A percentile compares a stretch with the other conserved stretches of the same genome.
phyloP scores from a whole-genome alignment of 2,888 invertebrate species.

The Hirtodrosophila histrioides region DNA sequence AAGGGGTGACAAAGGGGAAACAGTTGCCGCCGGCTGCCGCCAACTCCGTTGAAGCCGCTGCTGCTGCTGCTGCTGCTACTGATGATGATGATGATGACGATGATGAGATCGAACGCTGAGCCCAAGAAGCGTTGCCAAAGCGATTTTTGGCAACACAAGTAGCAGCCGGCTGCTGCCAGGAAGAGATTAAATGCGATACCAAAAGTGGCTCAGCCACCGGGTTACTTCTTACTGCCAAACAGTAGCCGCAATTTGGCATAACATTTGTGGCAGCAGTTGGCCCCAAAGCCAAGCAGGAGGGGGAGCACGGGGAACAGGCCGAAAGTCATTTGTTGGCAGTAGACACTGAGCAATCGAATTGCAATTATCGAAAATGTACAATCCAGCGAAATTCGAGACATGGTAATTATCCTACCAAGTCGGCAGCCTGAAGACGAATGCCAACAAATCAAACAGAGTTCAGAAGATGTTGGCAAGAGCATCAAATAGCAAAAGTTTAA shows the following conservation, averaged over 20 bases:
- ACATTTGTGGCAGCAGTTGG: constrained; percentile 41
- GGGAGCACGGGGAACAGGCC: constrained; percentile 8
- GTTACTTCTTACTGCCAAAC: constrained; percentile 53
- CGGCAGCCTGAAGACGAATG: constrained; percentile 1
- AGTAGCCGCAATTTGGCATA: constrained; percentile 67
- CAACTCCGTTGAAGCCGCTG: constrained; percentile 9
- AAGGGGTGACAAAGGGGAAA: constrained; percentile 12
- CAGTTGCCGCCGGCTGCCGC: constrained; percentile 28
- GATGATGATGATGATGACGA: constrained; percentile 36
- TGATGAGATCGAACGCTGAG: constrained; percentile 63
- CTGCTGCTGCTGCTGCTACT: constrained; percentile 8
- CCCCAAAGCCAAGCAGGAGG: neutral
- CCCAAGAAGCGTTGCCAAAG: constrained; percentile 66
- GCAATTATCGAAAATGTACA: constrained; percentile 45
- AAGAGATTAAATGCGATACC: constrained; percentile 58
- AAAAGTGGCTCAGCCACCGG: constrained; percentile 28
- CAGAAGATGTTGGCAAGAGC: neutral
- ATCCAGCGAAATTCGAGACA: constrained; percentile 37
- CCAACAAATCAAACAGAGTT: neutral
- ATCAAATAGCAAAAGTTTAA: neutral
- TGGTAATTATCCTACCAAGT: constrained; percentile 37
- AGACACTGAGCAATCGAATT: constrained; percentile 39
- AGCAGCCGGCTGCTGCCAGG: constrained; percentile 47
- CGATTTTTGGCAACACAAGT: constrained; percentile 76
- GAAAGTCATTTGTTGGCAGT: too few relatives aligned